Evolutionary conservation across 2,888 invertebrate genomes (phyloP).

Genomic region (Drosophila gaucha): DNA sequence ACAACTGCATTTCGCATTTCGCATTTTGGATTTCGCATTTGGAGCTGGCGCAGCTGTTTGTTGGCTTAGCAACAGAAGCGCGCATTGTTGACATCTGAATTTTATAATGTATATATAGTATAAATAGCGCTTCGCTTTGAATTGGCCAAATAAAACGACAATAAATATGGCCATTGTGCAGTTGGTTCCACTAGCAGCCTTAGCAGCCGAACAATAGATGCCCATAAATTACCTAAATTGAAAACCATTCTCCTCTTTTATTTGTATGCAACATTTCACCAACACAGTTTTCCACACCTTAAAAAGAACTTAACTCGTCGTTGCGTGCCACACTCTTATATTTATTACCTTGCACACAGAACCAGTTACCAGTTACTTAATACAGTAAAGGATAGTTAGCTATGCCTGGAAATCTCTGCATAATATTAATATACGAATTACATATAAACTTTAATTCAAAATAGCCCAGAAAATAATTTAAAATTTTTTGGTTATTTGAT

Average conservation of each 20-base stretch:
- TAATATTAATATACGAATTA: too few species aligned
- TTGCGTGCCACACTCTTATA: slow-evolving; percentile 54
- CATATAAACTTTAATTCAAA: too few species aligned
- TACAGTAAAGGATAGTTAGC: too few species aligned
- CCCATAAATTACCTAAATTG: slow-evolving; percentile 77
- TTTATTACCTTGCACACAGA: slow-evolving; percentile 64
- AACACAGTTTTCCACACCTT: neutral
- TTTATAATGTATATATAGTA: slow-evolving; percentile 30
- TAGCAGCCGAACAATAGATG: slow-evolving; percentile 58
- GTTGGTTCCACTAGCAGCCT: slow-evolving; percentile 25
- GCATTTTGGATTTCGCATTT: slow-evolving; percentile 40
- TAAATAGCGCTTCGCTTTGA: slow-evolving; percentile 46
- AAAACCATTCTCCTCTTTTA: slow-evolving; percentile 55
- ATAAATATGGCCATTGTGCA: slow-evolving; percentile 74
- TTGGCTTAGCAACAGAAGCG: slow-evolving; percentile 29
- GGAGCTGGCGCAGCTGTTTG: slow-evolving; percentile 35
- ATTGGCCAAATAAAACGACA: slow-evolving; percentile 71
- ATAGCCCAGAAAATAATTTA: too few species aligned
- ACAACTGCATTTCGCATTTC: slow-evolving; percentile 36
- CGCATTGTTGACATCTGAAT: slow-evolving; percentile 27
- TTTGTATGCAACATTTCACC: slow-evolving; percentile 34
- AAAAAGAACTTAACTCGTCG: slow-evolving; percentile 12
- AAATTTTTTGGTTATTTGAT: too few species aligned
- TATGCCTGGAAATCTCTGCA: too few species aligned
- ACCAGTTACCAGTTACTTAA: slow-evolving; percentile 17